phyloP scores from a whole-genome alignment of 2,888 invertebrate species.

The Rosalia funebris region DNA sequence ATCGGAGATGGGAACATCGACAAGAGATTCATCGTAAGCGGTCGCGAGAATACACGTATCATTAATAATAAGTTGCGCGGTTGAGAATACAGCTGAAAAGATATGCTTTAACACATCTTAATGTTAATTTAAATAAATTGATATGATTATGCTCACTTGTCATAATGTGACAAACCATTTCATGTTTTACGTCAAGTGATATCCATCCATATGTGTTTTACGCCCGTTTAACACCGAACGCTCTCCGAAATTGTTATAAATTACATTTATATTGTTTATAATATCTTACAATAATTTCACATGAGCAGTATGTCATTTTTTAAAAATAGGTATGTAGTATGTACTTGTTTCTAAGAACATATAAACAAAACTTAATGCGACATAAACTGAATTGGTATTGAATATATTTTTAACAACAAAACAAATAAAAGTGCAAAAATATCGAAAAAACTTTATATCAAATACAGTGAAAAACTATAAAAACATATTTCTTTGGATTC shows the following conservation, averaged over 20 bases:
- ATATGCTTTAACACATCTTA: slow-evolving; percentile 29
- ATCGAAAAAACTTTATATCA: too few relatives aligned
- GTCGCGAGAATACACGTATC: neutral
- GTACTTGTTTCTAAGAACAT: too few relatives aligned
- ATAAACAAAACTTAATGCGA: too few relatives aligned
- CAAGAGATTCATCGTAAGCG: neutral
- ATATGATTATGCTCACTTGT: slow-evolving; percentile 37
- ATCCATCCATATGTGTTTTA: slow-evolving; percentile 14
- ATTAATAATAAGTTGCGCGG: slow-evolving; percentile 2
- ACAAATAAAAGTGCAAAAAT: too few relatives aligned
- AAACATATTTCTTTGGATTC: too few relatives aligned
- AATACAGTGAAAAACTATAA: too few relatives aligned
- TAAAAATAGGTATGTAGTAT: neutral
- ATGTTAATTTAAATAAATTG: slow-evolving; percentile 47
- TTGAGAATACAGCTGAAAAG: slow-evolving; percentile 6
- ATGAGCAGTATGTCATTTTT: neutral
- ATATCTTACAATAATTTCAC: neutral
- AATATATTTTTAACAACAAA: too few relatives aligned
- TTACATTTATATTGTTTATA: slow-evolving; percentile 1
- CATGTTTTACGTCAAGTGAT: slow-evolving; percentile 32
- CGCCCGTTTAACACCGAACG: neutral
- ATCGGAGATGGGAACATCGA: too few relatives aligned
- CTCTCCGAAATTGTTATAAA: neutral
- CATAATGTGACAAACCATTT: slow-evolving; percentile 38
- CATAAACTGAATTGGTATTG: too few relatives aligned